A percentile compares a stretch with the other conserved stretches of the same genome.
These are phyloP conservation scores for Catharus ustulatus DNA, from an alignment of 2,797 vertebrate species.

Conservation along the genomic window DNA sequence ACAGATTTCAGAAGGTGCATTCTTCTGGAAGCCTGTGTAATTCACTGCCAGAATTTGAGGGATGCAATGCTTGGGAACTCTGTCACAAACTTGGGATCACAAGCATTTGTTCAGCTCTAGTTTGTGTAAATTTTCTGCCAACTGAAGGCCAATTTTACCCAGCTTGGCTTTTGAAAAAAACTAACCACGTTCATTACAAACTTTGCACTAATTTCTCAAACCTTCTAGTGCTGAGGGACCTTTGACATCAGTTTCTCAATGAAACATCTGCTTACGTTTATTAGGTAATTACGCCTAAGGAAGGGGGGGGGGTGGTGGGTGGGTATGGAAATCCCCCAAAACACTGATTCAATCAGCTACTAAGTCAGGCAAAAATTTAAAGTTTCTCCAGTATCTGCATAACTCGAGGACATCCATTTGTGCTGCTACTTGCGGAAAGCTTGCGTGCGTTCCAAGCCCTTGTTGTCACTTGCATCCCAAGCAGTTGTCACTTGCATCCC, in stretches of 20 bases:
- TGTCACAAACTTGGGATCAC: neutral
- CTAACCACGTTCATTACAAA: rapidly evolving
- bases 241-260: neutral
- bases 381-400: neutral
- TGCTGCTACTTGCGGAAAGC: neutral
- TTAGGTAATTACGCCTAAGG: neutral
- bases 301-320: too few species aligned
- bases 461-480: too few species aligned
- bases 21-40: neutral
- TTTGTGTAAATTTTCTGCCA: neutral
- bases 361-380: neutral
- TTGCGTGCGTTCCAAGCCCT: too few species aligned
- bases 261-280: neutral
- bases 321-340: too few species aligned
- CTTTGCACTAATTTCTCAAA: neutral
- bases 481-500: too few species aligned
- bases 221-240: neutral
- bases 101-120: neutral
- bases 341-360: neutral
- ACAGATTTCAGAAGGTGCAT: neutral
- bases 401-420: neutral
- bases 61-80: neutral
- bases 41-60: neutral
- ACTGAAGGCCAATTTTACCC: neutral
- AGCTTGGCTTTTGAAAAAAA: neutral